Base-by-base conservation (phyloP, 2,888 invertebrate genomes). In the Ashinkailepas kermadecensis region DNA sequence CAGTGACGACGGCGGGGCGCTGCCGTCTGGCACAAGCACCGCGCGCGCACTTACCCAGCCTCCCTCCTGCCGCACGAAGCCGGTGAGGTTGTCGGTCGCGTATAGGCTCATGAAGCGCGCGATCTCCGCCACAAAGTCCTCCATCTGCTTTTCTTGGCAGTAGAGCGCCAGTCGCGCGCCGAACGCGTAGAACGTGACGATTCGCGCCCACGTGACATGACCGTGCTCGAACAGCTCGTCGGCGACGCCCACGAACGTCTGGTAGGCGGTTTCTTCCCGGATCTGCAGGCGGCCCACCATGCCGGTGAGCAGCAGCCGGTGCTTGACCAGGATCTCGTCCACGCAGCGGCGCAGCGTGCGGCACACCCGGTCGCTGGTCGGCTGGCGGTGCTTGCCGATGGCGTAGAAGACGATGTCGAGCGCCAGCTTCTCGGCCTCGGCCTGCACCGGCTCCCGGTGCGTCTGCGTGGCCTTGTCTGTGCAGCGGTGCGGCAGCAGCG, bases 201-300 rank as follows among this genome's bases (percentile, higher is more conserved):
- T 83, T 56, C 84, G 81, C 56, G 83, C 83, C 85, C 85, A 85
- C 21, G 83, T 83, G 54, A 85, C 81, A 64, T 84, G 82, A 21
- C 83, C 83, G 64, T 81, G 88, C 64, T 88, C 88, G 81, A 89
- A 89, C n/a, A 89, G 84, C 85, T 88, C 88, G 83, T 89, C 88
- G n/a, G 89, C 89, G 57, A 89, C 88, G 18, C 82, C 81, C 15
- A 83, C 82, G 81, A 83, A 84, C 81, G 84, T 81, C 39, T 81
- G 67, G 80, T 84, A 84, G 21, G 83, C 83, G 56, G 83, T 84
- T 65, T 89, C 88, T 62, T 87, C 87, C n/a, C 87, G 86, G 23
- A 88, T 87, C 83, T 88, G 87, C 78, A 88, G 84, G 83, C 88
- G 86, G 82, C 87, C 87, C 12, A 89, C 87, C 89, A 89, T 88